Conservation (phyloP, 2,888 invertebrate genomes). For the Apomyelois bistriatella region DNA sequence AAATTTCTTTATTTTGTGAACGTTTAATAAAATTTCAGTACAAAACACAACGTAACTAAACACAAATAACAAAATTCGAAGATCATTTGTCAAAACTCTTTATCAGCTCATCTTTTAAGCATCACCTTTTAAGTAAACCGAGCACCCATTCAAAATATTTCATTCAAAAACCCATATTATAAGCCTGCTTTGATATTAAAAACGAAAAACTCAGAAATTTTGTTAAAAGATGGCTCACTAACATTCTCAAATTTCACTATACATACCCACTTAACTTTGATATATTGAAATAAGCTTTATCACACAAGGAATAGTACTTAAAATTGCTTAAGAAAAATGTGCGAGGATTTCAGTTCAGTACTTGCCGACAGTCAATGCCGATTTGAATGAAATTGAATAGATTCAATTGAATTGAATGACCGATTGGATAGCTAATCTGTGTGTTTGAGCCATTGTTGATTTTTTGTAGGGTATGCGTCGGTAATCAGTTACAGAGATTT, state of each 20-base stretch:
- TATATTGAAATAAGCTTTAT: neutral
- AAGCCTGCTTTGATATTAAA: constrained; percentile 1
- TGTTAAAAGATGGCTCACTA: constrained; percentile 32
- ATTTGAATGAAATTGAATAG: constrained; percentile 21
- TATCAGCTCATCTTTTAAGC: constrained; percentile 1
- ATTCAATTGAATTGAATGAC: constrained; percentile 23
- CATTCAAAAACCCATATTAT: constrained; percentile 10
- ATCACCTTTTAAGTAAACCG: neutral
- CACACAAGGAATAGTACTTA: neutral
- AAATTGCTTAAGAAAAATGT: neutral
- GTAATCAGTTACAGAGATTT: neutral
- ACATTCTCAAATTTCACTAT: constrained; percentile 43
- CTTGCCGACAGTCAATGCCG: constrained; percentile 21
- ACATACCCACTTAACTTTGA: neutral
- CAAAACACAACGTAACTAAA: neutral
- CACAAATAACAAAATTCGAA: neutral
- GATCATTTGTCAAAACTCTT: neutral
- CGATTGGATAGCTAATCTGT: constrained; percentile 26
- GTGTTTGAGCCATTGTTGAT: constrained; percentile 18
- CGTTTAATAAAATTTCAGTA: too few species aligned
- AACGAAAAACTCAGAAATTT: constrained; percentile 2
- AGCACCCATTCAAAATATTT: constrained; percentile 10
- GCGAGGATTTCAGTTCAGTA: neutral
- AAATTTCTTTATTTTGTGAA: too few species aligned
- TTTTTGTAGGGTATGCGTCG: neutral